A percentile compares a stretch with the other conserved stretches of the same genome.
These are phyloP conservation scores for Trematocara macrostoma DNA, from an alignment of 2,113 vertebrate genomes.

Conservation along the genomic window DNA sequence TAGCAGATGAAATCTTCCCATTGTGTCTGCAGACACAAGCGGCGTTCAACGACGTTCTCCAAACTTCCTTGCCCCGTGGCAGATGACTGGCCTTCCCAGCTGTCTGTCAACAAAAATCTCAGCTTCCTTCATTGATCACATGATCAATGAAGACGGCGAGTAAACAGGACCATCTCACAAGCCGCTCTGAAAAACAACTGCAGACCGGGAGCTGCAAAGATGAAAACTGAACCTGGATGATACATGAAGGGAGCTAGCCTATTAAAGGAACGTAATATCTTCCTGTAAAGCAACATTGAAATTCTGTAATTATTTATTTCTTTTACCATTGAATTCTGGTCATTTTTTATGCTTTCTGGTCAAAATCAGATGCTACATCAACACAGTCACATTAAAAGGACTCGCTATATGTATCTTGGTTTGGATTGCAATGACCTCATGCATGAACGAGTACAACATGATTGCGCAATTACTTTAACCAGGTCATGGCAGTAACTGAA, in stretches of 20 bases:
- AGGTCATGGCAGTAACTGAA: conserved; percentile 47
- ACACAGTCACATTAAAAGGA: neutral
- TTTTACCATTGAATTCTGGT: neutral
- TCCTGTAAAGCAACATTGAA: neutral
- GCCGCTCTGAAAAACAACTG: neutral
- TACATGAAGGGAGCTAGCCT: neutral
- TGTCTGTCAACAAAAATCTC: conserved; percentile 42
- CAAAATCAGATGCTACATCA: neutral
- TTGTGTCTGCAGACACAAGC: conserved; percentile 37
- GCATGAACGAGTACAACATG: conserved; percentile 28
- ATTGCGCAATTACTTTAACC: conserved; percentile 47
- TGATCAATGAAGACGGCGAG: conserved; percentile 6
- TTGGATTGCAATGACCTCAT: neutral
- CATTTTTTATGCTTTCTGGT: neutral
- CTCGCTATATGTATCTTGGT: neutral
- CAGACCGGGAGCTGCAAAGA: neutral
- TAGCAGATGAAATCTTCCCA: conserved; percentile 43
- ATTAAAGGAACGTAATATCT: neutral
- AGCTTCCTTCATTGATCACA: conserved; percentile 52
- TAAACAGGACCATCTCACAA: conserved; percentile 17
- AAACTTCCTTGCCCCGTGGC: neutral
- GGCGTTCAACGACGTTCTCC: neutral
- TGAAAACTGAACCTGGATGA: neutral
- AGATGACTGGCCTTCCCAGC: conserved; percentile 27
- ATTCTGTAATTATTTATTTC: neutral